These are phyloP conservation scores for Polia nebulosa DNA, from an alignment of 2,888 invertebrate species.

Conservation along the genomic window DNA sequence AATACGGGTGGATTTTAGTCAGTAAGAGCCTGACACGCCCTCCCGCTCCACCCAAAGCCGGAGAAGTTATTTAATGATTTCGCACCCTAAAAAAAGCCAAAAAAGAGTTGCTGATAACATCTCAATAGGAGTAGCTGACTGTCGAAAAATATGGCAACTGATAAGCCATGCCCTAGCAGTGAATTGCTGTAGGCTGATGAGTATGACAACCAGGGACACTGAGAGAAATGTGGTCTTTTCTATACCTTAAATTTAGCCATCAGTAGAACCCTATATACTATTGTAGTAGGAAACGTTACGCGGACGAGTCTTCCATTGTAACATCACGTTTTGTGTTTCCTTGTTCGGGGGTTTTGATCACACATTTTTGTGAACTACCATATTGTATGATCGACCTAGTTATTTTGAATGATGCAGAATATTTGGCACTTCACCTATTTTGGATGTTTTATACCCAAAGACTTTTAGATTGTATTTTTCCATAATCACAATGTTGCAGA, in stretches of 20 bases:
- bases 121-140: too few relatives aligned
- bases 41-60: too few relatives aligned
- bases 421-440: constrained; percentile 6
- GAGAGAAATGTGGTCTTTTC: neutral
- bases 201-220: neutral
- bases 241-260: neutral
- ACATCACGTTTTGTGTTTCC: constrained; percentile 50
- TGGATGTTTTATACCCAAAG: too few relatives aligned
- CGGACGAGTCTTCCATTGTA: constrained; percentile 60
- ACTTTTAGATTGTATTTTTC: neutral
- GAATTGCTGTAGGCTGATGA: neutral
- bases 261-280: constrained; percentile 29
- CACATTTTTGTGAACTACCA: constrained; percentile 60
- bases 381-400: constrained; percentile 64
- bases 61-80: too few relatives aligned
- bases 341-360: constrained; percentile 50
- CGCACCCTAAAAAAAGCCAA: too few relatives aligned
- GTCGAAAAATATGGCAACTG: too few relatives aligned
- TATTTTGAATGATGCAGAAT: constrained; percentile 31
- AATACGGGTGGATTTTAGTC: too few relatives aligned
- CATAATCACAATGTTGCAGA: neutral
- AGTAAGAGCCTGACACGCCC: too few relatives aligned
- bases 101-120: too few relatives aligned
- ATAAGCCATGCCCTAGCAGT: neutral
- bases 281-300: constrained; percentile 61